Evolutionary conservation across 2,797 vertebrate genomes (phyloP), one percentile per base, ranked within the genome.

Genomic region (Borostomias antarcticus): DNA sequence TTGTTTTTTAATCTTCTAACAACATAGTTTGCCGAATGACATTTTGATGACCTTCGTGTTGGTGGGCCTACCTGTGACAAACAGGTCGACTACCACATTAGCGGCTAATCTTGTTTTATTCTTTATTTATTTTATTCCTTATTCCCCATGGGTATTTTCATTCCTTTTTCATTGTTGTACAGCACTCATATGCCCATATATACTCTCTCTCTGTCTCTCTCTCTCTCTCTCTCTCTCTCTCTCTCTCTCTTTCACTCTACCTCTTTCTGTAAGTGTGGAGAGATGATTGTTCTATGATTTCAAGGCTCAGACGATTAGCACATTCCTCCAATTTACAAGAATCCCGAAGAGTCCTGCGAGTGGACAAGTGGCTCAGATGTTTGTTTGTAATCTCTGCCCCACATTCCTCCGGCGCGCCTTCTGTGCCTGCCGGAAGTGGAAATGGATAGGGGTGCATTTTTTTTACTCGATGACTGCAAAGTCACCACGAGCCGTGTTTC

Each of bases 361-460:
- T 1, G 28, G 33, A 40, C 54, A 25, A 69, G 30, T 1, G 30
- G 30, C 66, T 58, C 59, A 4, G 5, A 45, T 77, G 29, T 73
- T 62, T 35, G 72, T 85, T 79, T 84, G 74, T 84, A 74, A 82
- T 69, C 21, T 1, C 25, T 7, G 59, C 8, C 62, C 45, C 66
- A 57, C 86, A 91, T 88, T 90, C 81, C 82, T 79, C 66, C 1
- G 67, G 71, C 51, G 37, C 70, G 67, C 30, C 25, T 43, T 66
- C 56, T 47, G 68, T 69, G 50, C 40, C 64, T 59, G 66, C 50
- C 54, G 78, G 74, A 86, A 82, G 74, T 69, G 74, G 79, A 81
- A 77, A 73, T 60, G 73, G 87, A 90, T 88, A 86, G 85, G 76
- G 67, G n/a, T 21, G 25, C 72, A 35, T 82, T 77, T 79, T 71